Conservation (phyloP, 2,113 vertebrate genomes). For the Myocastor coypus region DNA sequence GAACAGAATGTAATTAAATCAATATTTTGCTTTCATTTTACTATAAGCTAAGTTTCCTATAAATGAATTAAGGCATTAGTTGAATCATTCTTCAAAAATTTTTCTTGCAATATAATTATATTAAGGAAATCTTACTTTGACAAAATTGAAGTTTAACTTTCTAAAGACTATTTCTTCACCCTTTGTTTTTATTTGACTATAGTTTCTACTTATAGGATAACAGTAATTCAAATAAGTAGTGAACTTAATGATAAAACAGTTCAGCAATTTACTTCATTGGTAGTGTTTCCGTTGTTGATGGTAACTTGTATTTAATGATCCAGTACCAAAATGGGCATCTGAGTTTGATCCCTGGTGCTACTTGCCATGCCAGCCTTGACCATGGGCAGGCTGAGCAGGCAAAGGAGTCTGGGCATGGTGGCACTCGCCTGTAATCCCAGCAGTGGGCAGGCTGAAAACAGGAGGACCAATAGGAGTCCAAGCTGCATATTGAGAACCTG, state of each 20-base stretch:
- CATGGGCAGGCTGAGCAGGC: too few species aligned
- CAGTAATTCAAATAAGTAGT: conserved; percentile 1
- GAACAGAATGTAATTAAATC: not conserved
- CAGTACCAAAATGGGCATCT: not conserved
- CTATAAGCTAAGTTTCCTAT: not conserved
- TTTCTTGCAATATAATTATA: not conserved
- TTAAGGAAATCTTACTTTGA: not conserved
- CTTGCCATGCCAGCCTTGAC: too few species aligned
- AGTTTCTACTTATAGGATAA: conserved; percentile 11
- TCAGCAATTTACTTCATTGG: not conserved
- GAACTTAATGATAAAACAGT: conserved; percentile 21
- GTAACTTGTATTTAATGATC: not conserved
- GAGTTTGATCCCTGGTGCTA: too few species aligned
- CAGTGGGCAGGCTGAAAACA: too few species aligned
- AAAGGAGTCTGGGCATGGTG: too few species aligned
- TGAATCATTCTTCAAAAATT: conserved; percentile 31
- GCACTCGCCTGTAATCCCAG: too few species aligned
- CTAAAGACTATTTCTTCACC: not conserved
- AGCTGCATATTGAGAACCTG: too few species aligned
- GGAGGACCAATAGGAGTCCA: too few species aligned
- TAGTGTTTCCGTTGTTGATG: not conserved
- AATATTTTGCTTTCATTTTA: conserved; percentile 45
- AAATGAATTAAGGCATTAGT: conserved; percentile 26
- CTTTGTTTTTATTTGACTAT: not conserved
- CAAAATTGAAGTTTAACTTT: conserved; percentile 13